A percentile compares a stretch with the other conserved stretches of the same genome.
Conservation (phyloP, 1,140 invertebrate species). For the Eubasilissa regina region DNA sequence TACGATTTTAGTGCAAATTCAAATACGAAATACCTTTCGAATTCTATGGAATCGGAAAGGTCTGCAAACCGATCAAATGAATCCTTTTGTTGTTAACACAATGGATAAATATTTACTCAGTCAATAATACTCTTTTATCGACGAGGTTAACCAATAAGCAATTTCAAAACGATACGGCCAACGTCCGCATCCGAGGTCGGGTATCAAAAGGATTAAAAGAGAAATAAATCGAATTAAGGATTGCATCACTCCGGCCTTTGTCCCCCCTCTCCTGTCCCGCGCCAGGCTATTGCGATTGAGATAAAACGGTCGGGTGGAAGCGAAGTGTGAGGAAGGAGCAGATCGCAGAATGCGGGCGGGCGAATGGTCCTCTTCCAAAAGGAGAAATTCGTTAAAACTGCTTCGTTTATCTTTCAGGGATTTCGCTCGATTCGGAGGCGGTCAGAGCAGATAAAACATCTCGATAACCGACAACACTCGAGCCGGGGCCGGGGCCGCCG, state of each 20-base stretch:
- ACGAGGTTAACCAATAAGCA: conserved; percentile 15
- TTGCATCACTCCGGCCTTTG: conserved; percentile 22
- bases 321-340: not conserved
- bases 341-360: not conserved
- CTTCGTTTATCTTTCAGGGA: conserved; percentile 30
- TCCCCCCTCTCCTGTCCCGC: not conserved
- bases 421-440: not conserved
- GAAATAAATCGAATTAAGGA: conserved; percentile 41
- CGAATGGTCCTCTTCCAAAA: conserved; percentile 15
- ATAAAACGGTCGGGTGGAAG: not conserved
- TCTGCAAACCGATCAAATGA: too few relatives aligned
- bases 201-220: conserved; percentile 10
- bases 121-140: not conserved
- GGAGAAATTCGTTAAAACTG: conserved; percentile 36
- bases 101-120: conserved; percentile 2
- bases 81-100: not conserved
- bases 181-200: not conserved
- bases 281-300: not conserved
- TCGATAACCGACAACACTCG: not conserved
- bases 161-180: not conserved
- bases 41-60: too few relatives aligned
- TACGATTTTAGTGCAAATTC: too few relatives aligned
- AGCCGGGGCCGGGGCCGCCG: too few relatives aligned
- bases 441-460: not conserved
- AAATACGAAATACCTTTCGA: too few relatives aligned